Conservation (phyloP, 2,888 invertebrate species). For the Neelides folsomi region DNA sequence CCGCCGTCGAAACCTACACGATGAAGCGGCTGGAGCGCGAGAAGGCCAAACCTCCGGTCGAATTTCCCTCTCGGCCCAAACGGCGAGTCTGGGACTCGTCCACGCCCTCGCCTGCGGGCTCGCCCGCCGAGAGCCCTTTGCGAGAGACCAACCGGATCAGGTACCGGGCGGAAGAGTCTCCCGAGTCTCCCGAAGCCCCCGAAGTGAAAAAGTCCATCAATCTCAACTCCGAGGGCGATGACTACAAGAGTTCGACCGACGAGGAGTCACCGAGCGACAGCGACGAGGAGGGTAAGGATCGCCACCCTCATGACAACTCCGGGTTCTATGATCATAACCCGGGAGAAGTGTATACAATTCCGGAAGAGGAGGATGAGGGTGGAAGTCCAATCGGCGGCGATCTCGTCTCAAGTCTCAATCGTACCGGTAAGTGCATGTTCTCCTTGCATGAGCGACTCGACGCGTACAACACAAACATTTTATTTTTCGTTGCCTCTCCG, state of each 20-base stretch:
- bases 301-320: slow-evolving; percentile 19
- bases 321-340: slow-evolving; percentile 38
- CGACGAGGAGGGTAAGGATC: slow-evolving; percentile 26
- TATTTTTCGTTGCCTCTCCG: background rate
- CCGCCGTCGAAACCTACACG: slow-evolving; percentile 28
- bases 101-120: slow-evolving; percentile 27
- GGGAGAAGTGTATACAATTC: slow-evolving; percentile 43
- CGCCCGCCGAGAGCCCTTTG: slow-evolving; percentile 17
- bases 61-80: slow-evolving; percentile 1
- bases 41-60: slow-evolving; percentile 5
- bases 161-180: slow-evolving; percentile 11
- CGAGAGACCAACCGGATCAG: background rate
- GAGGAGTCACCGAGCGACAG: slow-evolving; percentile 32
- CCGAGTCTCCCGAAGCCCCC: slow-evolving; percentile 29
- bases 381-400: slow-evolving; percentile 40
- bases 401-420: slow-evolving; percentile 39
- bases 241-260: slow-evolving; percentile 33
- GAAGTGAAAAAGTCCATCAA: slow-evolving; percentile 31
- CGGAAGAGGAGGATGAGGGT: slow-evolving; percentile 42
- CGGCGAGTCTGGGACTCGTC: slow-evolving; percentile 7
- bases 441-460: background rate
- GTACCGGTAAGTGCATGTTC: slow-evolving; percentile 31
- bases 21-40: slow-evolving; percentile 25
- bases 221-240: slow-evolving; percentile 32
- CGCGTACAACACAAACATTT: background rate